Conservation (phyloP, 2,888 invertebrate genomes). For the Hypomecis atomaria region DNA sequence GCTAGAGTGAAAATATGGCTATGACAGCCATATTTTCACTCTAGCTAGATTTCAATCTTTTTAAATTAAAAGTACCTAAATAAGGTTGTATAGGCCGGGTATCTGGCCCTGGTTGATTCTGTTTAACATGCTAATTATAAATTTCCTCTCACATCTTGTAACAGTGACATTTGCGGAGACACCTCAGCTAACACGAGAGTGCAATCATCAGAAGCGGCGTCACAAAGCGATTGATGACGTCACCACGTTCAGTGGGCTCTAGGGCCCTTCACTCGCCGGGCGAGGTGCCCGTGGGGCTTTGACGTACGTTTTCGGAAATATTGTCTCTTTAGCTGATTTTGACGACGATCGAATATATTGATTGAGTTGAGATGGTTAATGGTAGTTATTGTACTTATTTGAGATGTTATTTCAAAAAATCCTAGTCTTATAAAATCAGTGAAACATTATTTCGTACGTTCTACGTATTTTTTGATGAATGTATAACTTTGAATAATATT, state of each 20-base stretch:
- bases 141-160: background rate
- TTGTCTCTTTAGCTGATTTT: constrained; percentile 19
- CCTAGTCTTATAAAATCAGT: no score
- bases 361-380: background rate
- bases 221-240: constrained; percentile 68
- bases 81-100: no score
- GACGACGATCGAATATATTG: constrained; percentile 12
- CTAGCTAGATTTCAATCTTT: no score
- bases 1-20: no score
- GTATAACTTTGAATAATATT: no score
- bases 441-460: no score
- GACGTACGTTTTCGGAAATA: constrained; percentile 24
- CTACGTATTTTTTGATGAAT: no score
- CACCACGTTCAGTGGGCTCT: constrained; percentile 35
- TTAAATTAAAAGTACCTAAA: no score
- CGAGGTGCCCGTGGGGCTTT: constrained; percentile 25
- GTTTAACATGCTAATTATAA: background rate
- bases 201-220: constrained; percentile 39
- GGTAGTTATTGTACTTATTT: background rate
- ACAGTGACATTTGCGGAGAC: constrained; percentile 14
- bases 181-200: constrained; percentile 35
- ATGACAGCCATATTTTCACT: no score
- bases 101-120: no score
- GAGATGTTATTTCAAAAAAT: no score
- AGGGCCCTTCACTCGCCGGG: constrained; percentile 35